These are phyloP conservation scores for Onychostoma macrolepis DNA, from an alignment of 2,113 vertebrate genomes.

Conservation along the genomic window DNA sequence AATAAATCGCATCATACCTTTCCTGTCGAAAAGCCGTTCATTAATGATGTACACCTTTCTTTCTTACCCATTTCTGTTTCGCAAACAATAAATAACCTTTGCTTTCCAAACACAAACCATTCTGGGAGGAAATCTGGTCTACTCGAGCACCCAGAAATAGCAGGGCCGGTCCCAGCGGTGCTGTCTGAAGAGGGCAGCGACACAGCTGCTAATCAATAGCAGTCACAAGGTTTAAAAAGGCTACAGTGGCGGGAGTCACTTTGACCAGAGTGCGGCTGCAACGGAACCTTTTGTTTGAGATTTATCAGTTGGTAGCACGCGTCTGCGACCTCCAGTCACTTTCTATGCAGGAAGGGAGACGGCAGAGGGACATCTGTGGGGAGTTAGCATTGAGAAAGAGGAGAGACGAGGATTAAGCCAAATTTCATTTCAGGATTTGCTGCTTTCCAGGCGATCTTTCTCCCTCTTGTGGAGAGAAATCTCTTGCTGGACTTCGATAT, in stretches of 20 bases:
- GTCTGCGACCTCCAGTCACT: constrained; percentile 14
- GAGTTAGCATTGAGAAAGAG: constrained; percentile 18
- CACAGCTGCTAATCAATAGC: constrained; percentile 38
- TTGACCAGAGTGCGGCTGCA: neutral
- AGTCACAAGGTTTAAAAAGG: constrained; percentile 29
- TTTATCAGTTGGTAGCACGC: constrained; percentile 22
- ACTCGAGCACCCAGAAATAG: constrained; percentile 24
- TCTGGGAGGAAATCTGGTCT: constrained; percentile 19
- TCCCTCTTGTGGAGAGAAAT: constrained; percentile 30
- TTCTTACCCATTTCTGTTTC: neutral
- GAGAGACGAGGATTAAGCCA: constrained; percentile 14
- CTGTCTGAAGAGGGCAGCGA: constrained; percentile 24
- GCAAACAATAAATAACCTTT: constrained; percentile 29
- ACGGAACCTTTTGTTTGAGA: constrained; percentile 23
- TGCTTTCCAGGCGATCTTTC: constrained; percentile 28
- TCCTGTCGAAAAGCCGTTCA: neutral
- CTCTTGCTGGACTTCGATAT: neutral
- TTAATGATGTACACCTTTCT: constrained; percentile 27
- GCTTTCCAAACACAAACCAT: neutral
- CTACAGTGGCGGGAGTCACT: neutral
- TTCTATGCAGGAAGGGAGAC: constrained; percentile 10
- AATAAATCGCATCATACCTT: constrained; percentile 1
- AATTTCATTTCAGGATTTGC: constrained; percentile 13
- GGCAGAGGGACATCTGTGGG: constrained; percentile 36
- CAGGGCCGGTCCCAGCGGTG: constrained; percentile 1